Percentiles rank a stretch among this genome's conserved stretches.
These are phyloP conservation scores for Coregonus suidteri DNA, from an alignment of 2,797 vertebrate genomes.

Conservation along the genomic window DNA sequence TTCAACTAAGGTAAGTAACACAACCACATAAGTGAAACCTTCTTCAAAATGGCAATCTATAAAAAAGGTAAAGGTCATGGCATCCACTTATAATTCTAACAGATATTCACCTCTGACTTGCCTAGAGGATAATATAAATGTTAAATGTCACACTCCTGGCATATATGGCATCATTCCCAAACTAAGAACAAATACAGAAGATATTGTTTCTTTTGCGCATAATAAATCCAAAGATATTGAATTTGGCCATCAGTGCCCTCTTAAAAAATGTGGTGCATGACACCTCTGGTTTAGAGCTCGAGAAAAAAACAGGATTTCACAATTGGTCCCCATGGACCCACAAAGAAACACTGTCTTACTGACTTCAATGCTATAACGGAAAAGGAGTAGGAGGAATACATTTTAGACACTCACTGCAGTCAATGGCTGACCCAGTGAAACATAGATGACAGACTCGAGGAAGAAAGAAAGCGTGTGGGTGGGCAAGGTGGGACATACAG, in stretches of 20 bases:
- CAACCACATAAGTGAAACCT: neutral
- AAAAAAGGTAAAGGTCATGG: neutral
- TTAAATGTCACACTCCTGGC: neutral
- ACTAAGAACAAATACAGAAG: neutral
- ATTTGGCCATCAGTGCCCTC: neutral
- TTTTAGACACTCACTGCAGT: conserved; percentile 52
- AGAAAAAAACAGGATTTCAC: neutral
- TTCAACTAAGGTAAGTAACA: neutral
- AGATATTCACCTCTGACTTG: neutral
- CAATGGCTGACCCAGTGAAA: conserved; percentile 46
- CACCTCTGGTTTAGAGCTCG: neutral
- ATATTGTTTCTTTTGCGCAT: neutral
- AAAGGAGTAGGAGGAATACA: conserved; percentile 60
- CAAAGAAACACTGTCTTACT: neutral
- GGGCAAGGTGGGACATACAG: conserved; percentile 25
- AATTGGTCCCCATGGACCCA: neutral
- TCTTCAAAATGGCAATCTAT: neutral
- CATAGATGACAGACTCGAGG: neutral
- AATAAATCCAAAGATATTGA: neutral
- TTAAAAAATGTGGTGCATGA: neutral
- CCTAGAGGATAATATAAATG: neutral
- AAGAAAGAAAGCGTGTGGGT: conserved; percentile 26
- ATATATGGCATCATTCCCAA: neutral
- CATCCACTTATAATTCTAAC: neutral
- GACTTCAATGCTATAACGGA: conserved; percentile 18